phyloP scores from a whole-genome alignment of 2,888 invertebrate species.

The Caenorhabditis virilis region DNA sequence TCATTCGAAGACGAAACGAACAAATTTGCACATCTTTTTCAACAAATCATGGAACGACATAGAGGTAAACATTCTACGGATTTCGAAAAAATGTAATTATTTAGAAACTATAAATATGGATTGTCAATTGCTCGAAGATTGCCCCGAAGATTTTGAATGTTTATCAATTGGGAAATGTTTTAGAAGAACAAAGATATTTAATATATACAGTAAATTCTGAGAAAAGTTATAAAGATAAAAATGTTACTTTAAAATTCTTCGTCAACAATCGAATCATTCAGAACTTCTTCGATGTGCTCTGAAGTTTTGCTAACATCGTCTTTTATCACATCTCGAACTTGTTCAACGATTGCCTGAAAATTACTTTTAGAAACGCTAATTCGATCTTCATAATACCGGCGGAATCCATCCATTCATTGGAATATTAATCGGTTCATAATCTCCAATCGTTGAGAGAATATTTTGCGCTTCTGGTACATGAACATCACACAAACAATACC shows the following conservation, averaged over 20 bases:
- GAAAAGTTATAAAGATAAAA: conserved; percentile 7
- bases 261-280: conserved; percentile 15
- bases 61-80: conserved; percentile 10
- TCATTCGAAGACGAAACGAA: conserved; percentile 4
- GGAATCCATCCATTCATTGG: conserved; percentile 54
- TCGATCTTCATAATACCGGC: conserved; percentile 12
- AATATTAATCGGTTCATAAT: conserved; percentile 7
- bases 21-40: conserved; percentile 29
- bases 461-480: conserved; percentile 45
- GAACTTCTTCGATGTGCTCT: conserved; percentile 31
- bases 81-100: too few relatives aligned
- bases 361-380: not conserved
- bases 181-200: too few relatives aligned
- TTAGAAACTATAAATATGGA: conserved; percentile 11
- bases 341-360: conserved; percentile 28
- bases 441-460: conserved; percentile 3
- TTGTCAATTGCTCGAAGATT: conserved; percentile 18
- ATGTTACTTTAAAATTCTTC: conserved; percentile 22
- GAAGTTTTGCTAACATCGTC: conserved; percentile 55
- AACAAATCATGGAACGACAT: conserved; percentile 23
- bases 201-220: too few relatives aligned
- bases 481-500: conserved; percentile 71
- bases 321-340: conserved; percentile 57
- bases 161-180: conserved; percentile 14
- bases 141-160: conserved; percentile 20